These are phyloP conservation scores for Lissocephala sabroskyi DNA, from an alignment of 2,888 invertebrate genomes.

Conservation along the genomic window DNA sequence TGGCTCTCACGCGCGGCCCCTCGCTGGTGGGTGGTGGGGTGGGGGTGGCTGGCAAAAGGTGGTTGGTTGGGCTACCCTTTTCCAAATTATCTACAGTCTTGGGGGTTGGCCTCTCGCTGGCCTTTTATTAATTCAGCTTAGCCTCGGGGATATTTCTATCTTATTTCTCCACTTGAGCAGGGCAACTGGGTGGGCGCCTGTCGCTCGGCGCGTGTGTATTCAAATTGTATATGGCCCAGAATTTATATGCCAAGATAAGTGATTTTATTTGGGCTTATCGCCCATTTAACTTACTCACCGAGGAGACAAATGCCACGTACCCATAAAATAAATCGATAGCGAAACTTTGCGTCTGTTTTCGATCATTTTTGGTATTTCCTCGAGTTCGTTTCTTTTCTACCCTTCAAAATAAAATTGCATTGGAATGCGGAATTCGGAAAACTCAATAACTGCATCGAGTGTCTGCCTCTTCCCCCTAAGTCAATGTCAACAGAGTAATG, in stretches of 20 bases:
- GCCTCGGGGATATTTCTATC: conserved; percentile 29
- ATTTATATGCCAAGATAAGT: conserved; percentile 46
- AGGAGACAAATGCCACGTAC: no score
- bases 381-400: not conserved
- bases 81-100: no score
- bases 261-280: conserved; percentile 43
- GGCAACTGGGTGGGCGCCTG: not conserved
- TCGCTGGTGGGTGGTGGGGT: conserved; percentile 23
- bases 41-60: conserved; percentile 3
- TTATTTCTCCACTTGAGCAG: conserved; percentile 59
- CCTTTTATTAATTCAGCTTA: not conserved
- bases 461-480: conserved; percentile 25
- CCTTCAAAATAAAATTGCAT: conserved; percentile 41
- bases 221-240: conserved; percentile 13
- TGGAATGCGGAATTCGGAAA: conserved; percentile 45
- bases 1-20: conserved; percentile 33
- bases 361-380: no score
- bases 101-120: not conserved
- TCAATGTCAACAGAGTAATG: conserved; percentile 48
- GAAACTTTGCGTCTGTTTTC: no score
- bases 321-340: no score
- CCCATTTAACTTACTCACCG: no score
- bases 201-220: no score
- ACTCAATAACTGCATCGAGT: not conserved
- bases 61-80: no score